A percentile compares a stretch with the other conserved stretches of the same genome.
Evolutionary conservation across 2,797 vertebrate genomes (phyloP).

Genomic region (Thalassophryne amazonica): DNA sequence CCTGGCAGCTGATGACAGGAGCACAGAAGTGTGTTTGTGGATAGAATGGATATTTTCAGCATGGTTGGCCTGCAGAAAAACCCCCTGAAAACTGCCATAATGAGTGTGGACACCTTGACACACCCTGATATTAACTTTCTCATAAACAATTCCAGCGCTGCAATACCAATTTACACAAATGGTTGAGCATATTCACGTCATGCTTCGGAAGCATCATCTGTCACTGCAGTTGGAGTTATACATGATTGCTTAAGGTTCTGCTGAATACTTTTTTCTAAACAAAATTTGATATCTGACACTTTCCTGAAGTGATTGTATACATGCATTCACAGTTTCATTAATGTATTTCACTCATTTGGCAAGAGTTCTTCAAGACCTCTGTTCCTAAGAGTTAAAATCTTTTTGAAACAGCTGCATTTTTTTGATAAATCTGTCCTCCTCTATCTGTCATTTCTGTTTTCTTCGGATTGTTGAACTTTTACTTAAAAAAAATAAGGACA

Average conservation of each 20-base stretch:
- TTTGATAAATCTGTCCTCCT: too few species aligned
- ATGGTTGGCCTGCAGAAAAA: constrained; percentile 2
- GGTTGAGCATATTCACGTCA: constrained; percentile 1
- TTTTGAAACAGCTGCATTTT: too few species aligned
- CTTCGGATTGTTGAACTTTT: too few species aligned
- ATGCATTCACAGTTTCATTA: too few species aligned
- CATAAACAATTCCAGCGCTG: constrained; percentile 42
- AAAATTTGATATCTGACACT: neutral
- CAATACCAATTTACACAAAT: constrained; percentile 28
- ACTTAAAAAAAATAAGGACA: too few species aligned
- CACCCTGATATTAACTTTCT: constrained; percentile 39
- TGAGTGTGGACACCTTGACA: constrained; percentile 45
- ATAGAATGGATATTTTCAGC: constrained; percentile 1
- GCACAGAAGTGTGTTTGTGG: constrained; percentile 12
- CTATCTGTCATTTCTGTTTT: too few species aligned
- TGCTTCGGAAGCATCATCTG: constrained; percentile 20
- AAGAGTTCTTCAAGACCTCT: too few species aligned
- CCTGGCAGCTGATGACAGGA: constrained; percentile 21
- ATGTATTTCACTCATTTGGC: too few species aligned
- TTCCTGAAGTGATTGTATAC: neutral
- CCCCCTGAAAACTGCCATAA: constrained; percentile 44
- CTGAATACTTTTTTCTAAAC: neutral
- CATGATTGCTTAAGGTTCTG: constrained; percentile 7
- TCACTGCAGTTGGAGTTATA: constrained; percentile 17
- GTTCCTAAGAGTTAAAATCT: too few species aligned